Evolutionary conservation across 2,888 invertebrate species (phyloP).

Genomic region (Stenurella melanura): DNA sequence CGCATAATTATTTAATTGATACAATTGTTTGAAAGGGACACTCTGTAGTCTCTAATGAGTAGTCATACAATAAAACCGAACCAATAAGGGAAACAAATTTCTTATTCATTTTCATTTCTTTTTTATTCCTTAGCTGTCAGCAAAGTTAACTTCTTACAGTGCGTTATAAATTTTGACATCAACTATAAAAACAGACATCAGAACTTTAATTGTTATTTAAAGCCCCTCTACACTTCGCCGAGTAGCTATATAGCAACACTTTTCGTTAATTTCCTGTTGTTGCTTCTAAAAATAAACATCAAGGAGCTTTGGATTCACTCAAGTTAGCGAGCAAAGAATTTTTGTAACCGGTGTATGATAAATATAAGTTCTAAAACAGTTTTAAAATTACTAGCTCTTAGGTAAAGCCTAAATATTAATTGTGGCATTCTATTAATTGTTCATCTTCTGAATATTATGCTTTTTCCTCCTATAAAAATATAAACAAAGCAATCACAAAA

Average conservation of each 20-base stretch:
- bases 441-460: too few relatives aligned
- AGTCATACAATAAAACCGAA: background rate
- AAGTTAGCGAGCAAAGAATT: background rate
- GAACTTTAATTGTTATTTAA: conserved; percentile 25
- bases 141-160: background rate
- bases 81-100: background rate
- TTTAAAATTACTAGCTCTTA: too few relatives aligned
- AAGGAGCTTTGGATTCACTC: background rate
- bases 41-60: too few relatives aligned
- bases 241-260: background rate
- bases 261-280: background rate
- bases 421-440: too few relatives aligned
- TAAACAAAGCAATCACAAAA: too few relatives aligned
- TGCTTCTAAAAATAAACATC: background rate
- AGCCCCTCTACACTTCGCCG: background rate
- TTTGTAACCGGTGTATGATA: background rate
- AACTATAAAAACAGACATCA: background rate
- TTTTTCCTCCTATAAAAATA: too few relatives aligned
- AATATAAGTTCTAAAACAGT: too few relatives aligned
- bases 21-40: too few relatives aligned
- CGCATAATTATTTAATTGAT: too few relatives aligned
- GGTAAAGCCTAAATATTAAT: too few relatives aligned
- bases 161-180: conserved; percentile 1
- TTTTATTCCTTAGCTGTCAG: background rate
- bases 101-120: background rate